Base-by-base conservation (phyloP, 2,797 vertebrate genomes). In the Rhinatrema bivittatum region DNA sequence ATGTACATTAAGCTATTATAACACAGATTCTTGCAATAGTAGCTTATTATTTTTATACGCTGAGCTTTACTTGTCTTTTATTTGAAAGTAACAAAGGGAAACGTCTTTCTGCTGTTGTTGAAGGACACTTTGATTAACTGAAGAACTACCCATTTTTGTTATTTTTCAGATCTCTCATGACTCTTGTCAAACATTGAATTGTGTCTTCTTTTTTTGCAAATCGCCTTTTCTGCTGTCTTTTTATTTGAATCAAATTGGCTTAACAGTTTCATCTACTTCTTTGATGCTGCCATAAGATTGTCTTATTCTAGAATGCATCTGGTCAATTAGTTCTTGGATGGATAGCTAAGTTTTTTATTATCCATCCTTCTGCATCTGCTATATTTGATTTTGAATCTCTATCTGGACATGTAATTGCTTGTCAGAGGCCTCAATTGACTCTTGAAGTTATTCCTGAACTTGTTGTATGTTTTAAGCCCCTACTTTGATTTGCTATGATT, bases 331-430 rank as follows among this genome's bases (percentile, higher is more conserved):
- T 15, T 53, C 26, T 3, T 60, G 5, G 39, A 39, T 51, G 11
- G n/a, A 47, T 39, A 60, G 25, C 21, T 48, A 60, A 62, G 6
- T 13, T 22, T n/a, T 53, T 42, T 47, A 18, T 36, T 36, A 34
- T 31, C 22, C 27, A 2, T n/a, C 14, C n/a, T n/a, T 10, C 9
- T 34, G 12, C 32, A 3, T 35, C 30, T 20, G 24, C 8, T 39
- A 50, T 65, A 58, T 39, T 52, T 56, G 42, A 55, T 58, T 64
- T 65, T 53, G 9, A 4, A 33, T 64, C 47, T 36, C 16, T 35
- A 2, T 38, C 20, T 36, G 26, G 12, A 32, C 20, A 48, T 30
- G 31, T 43, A 63, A 53, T 60, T 61, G 8, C 20, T 50, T 58
- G 26, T 63, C 41, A 66, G 27, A 36, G 19, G 5, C 27, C 60